Evolutionary conservation across 2,888 invertebrate genomes (phyloP).

Genomic region (Drymonia ruficornis): DNA sequence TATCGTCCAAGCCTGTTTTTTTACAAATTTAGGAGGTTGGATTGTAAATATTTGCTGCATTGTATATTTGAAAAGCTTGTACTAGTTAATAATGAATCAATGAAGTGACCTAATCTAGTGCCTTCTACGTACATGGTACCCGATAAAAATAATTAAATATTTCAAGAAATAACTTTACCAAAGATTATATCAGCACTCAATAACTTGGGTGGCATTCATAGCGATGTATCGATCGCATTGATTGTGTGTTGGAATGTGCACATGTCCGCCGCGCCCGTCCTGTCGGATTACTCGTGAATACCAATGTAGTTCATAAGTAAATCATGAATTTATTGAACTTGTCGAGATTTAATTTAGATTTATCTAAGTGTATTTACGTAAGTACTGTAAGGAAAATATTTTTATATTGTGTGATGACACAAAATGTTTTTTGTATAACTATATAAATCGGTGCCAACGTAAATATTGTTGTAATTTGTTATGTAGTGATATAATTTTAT

Average conservation of each 20-base stretch:
- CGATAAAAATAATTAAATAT: constrained; percentile 5
- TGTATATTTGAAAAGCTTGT: constrained; percentile 2
- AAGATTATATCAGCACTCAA: constrained; percentile 29
- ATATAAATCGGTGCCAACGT: constrained; percentile 83
- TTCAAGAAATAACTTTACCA: constrained; percentile 34
- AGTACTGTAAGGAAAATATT: constrained; percentile 79
- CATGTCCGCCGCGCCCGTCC: constrained; percentile 51
- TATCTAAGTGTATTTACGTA: constrained; percentile 75
- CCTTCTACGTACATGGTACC: constrained; percentile 30
- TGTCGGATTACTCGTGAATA: constrained; percentile 62
- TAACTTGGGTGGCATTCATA: constrained; percentile 6
- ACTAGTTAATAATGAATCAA: constrained; percentile 9
- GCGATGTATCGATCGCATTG: constrained; percentile 2
- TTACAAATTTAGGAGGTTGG: neutral
- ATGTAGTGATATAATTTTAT: constrained; percentile 82
- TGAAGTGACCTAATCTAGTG: constrained; percentile 36
- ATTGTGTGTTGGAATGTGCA: neutral
- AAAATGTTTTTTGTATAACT: constrained; percentile 77
- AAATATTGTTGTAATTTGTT: constrained; percentile 84
- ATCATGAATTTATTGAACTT: constrained; percentile 75
- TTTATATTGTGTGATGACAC: constrained; percentile 80
- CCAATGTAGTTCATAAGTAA: constrained; percentile 71
- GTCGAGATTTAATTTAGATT: constrained; percentile 80
- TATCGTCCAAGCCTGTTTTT: neutral
- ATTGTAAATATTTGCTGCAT: neutral